A percentile compares a stretch with the other conserved stretches of the same genome.
Evolutionary conservation across 1,140 invertebrate species (phyloP).

Genomic region (Drosophila oshimai): DNA sequence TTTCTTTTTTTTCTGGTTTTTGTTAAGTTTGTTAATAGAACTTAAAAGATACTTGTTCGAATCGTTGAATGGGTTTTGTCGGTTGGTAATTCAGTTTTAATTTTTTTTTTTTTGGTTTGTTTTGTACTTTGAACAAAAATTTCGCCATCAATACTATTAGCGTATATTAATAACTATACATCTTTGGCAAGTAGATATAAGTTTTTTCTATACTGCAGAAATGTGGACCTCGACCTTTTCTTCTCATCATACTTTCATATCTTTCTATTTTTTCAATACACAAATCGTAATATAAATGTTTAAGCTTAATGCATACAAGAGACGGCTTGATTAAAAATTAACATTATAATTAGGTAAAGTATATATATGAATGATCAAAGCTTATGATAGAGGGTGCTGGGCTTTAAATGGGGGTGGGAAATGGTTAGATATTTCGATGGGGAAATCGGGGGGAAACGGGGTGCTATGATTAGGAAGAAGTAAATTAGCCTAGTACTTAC

Average conservation of each 20-base stretch:
- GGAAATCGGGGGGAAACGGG: background rate
- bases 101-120: conserved; percentile 32
- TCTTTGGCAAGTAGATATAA: conserved; percentile 78
- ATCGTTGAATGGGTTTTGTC: conserved; percentile 31
- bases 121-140: conserved; percentile 83
- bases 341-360: conserved; percentile 24
- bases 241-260: conserved; percentile 57
- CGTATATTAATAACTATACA: conserved; percentile 79
- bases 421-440: background rate
- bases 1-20: conserved; percentile 1
- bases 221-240: conserved; percentile 83
- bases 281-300: conserved; percentile 69
- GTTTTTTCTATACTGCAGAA: conserved; percentile 78
- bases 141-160: conserved; percentile 82
- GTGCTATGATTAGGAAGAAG: conserved; percentile 30
- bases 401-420: background rate
- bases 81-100: conserved; percentile 22
- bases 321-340: conserved; percentile 76
- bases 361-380: conserved; percentile 29
- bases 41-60: conserved; percentile 64
- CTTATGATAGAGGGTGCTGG: conserved; percentile 32
- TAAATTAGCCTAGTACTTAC: conserved; percentile 79
- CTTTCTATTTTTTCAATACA: conserved; percentile 59
- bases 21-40: conserved; percentile 44
- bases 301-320: conserved; percentile 82